A percentile compares a stretch with the other conserved stretches of the same genome.
phyloP scores from a whole-genome alignment of 2,888 invertebrate species.

The Helleia helle region DNA sequence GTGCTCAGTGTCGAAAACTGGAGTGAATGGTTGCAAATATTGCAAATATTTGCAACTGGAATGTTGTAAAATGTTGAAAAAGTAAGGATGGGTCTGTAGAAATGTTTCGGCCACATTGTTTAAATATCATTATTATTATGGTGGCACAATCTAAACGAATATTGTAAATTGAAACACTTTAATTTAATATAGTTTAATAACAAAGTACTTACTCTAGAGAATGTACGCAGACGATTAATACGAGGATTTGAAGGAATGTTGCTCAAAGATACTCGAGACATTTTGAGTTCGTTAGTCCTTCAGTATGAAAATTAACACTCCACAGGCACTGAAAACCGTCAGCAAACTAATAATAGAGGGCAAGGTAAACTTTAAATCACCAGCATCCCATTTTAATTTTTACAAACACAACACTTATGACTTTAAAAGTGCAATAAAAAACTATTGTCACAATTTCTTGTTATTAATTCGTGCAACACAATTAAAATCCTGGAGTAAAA shows the following conservation, averaged over 20 bases:
- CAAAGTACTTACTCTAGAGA: constrained; percentile 57
- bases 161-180: too few relatives aligned
- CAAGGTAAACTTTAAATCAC: constrained; percentile 2
- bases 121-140: too few relatives aligned
- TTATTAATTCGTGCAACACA: constrained; percentile 4
- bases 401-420: neutral
- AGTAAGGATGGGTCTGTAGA: too few relatives aligned
- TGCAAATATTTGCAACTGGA: too few relatives aligned
- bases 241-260: constrained; percentile 66
- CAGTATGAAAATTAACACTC: neutral
- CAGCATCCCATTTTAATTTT: neutral
- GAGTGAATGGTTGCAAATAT: too few relatives aligned
- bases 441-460: neutral
- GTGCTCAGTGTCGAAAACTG: too few relatives aligned
- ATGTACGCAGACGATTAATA: constrained; percentile 58
- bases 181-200: too few relatives aligned
- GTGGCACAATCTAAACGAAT: too few relatives aligned
- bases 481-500: neutral
- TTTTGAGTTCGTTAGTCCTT: constrained; percentile 27
- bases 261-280: constrained; percentile 65
- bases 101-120: too few relatives aligned
- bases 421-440: neutral
- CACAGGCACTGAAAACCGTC: neutral
- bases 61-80: too few relatives aligned
- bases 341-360: constrained; percentile 9